Conservation (phyloP, 2,797 vertebrate genomes). For the Allobates femoralis region DNA sequence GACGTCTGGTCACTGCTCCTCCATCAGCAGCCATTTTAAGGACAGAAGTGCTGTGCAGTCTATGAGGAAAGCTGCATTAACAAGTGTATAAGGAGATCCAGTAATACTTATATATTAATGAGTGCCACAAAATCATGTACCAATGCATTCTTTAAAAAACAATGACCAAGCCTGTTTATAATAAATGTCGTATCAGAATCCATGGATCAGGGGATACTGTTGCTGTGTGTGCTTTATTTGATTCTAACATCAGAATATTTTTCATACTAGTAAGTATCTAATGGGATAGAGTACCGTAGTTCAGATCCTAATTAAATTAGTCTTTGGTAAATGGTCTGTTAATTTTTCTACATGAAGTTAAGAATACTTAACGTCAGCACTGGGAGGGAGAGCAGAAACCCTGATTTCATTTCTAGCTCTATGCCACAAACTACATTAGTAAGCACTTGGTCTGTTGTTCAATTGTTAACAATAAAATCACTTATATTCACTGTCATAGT, state of each 20-base stretch:
- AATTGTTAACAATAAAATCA: background rate
- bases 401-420: conserved; percentile 17
- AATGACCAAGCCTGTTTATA: background rate
- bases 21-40: too few relatives aligned
- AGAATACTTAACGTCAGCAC: conserved; percentile 14
- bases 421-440: background rate
- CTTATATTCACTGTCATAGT: background rate
- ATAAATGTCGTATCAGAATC: background rate
- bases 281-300: conserved; percentile 3
- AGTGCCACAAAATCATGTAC: too few relatives aligned
- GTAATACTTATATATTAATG: too few relatives aligned
- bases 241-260: background rate
- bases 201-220: background rate
- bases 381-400: background rate
- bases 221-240: background rate
- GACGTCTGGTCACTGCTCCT: too few relatives aligned
- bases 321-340: background rate
- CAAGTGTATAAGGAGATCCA: too few relatives aligned
- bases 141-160: background rate
- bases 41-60: too few relatives aligned
- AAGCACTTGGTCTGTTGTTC: background rate
- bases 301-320: conserved; percentile 15
- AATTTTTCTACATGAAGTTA: conserved; percentile 19
- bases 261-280: background rate
- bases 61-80: too few relatives aligned